A percentile compares a stretch with the other conserved stretches of the same genome.
phyloP scores from a whole-genome alignment of 1,140 invertebrate species.

The Cephus cinctus region DNA sequence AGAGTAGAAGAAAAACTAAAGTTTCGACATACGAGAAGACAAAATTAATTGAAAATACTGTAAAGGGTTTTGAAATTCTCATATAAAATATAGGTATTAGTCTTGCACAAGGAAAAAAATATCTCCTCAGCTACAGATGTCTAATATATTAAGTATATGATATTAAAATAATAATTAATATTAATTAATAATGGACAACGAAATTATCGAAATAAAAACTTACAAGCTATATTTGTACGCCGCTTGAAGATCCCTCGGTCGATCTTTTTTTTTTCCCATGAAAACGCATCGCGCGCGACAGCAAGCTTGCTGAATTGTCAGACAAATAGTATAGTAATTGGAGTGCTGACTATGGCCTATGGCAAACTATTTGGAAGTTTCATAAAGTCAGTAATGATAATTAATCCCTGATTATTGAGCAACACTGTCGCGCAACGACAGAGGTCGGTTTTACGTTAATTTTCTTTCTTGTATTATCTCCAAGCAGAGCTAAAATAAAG shows the following conservation, averaged over 20 bases:
- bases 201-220: constrained; percentile 26
- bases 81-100: background rate
- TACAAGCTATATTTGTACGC: constrained; percentile 32
- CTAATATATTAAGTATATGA: constrained; percentile 19
- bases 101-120: constrained; percentile 1
- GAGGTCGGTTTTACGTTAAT: no score
- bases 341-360: no score
- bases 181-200: constrained; percentile 15
- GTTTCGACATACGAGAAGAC: no score
- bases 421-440: background rate
- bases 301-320: no score
- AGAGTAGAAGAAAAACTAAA: no score
- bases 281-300: no score
- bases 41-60: no score
- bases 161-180: constrained; percentile 19
- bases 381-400: no score
- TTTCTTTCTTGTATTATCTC: background rate
- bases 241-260: constrained; percentile 7
- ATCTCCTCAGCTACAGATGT: constrained; percentile 1
- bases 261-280: no score
- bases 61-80: background rate
- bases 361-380: no score
- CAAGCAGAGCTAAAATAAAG: constrained; percentile 8
- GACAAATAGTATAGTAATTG: no score
- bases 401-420: no score